Base-by-base conservation (phyloP, 2,797 vertebrate species). In the Cuculus canorus region DNA sequence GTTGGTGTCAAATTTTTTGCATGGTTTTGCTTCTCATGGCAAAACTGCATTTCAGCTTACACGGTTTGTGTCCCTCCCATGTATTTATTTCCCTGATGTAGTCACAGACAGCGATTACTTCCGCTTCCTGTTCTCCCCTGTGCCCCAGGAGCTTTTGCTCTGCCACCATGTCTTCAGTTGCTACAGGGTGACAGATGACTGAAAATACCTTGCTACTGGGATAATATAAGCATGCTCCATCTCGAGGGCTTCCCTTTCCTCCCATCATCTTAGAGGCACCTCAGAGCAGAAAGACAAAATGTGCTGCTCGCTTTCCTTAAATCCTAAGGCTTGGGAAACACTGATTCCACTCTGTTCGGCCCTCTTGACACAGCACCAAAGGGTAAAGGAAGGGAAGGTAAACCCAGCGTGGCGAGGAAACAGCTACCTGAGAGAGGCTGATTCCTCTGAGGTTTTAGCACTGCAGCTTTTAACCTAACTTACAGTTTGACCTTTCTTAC, bases 181-280 rank as follows among this genome's bases (percentile, higher is more conserved):
- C 57, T 54, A 70, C 8, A 70, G 35, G 52, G 32, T 43, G 45
- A 76, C 14, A 27, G 41, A 65, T 66, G 35, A 45, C 47, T 43
- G 37, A 41, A 77, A 81, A 61, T 61, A 76, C 27, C 85, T 63
- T 76, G 70, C 82, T 76, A 32, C 82, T 24, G n/a, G 43, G 65
- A 68, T 16, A 82, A 73, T 0, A 1, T 28, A 60, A 77, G 37
- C 4, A 0, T 21, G 18, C 10, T 70, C 25, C 28, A 25, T 7
- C 59, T 59, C 61, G 45, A 59, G 17, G 59, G 39, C 27, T 70
- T 59, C 57, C 43, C 54, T 24, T 45, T 69, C 63, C 52, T 70
- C 39, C 41, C 37, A 47, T 48, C 23, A 25, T 12, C 59, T 39
- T 47, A 48, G 32, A 19, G 33, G 63, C 27, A 59, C 30, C 57